Base-by-base conservation (phyloP, 2,888 invertebrate genomes). In the Lycophotia porphyrea region DNA sequence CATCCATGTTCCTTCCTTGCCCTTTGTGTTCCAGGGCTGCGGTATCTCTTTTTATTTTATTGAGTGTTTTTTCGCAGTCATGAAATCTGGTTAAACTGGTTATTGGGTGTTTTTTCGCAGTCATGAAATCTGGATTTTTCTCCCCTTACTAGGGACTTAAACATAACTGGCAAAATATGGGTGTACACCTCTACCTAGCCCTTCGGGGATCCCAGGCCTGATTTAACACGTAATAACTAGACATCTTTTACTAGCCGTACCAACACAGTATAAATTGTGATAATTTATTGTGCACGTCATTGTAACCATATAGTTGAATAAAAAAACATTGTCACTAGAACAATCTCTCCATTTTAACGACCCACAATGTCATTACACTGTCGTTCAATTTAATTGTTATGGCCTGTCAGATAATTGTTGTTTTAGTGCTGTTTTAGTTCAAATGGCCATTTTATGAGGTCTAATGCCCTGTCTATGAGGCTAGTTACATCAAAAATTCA, bases 321-420 rank as follows among this genome's bases (percentile, higher is more conserved):
- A 34, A 55, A 42, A 63, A 55, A 47, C 73, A 71, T 58, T 74
- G 68, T 61, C 39, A 63, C n/a, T 39, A 63, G n/a, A 63, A 63
- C 63, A 63, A 18, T 63, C n/a, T 39, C 39, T 36, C 67, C 15
- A 63, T 42, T 63, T 44, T 64, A 68, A 58, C 27, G 42, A 31
- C 70, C 69, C 72, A 63, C 66, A 75, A 55, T 52, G 49, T 27
- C 31, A 74, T 66, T 71, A 71, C 71, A 67, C 34, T 75, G 77
- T 49, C 58, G 71, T 71, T 71, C 74, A 73, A 49, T 72, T 42
- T 63, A 71, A 71, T 71, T 55, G 81, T 65, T 69, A 81, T 68
- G 61, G 68, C 60, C 52, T 60, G 81, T 61, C 67, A 80, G 67
- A 61, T 60, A 65, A 68, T 72, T 52, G 76, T 67, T 73, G 34